phyloP scores from a whole-genome alignment of 1,140 invertebrate genomes.

The Neoseiulus cucumeris region DNA sequence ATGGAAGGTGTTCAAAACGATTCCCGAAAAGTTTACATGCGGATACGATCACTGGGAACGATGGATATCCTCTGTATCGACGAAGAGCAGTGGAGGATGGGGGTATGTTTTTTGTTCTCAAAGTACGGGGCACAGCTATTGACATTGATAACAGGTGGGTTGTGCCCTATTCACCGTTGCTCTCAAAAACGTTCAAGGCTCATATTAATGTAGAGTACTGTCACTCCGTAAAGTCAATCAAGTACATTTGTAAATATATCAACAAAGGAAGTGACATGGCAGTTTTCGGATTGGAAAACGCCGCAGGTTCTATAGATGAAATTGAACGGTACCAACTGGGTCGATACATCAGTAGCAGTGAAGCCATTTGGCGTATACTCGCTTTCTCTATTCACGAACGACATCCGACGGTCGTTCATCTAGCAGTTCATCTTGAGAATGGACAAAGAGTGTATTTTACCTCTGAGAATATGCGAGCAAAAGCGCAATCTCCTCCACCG shows the following conservation, averaged over 20 bases:
- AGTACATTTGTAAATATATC: slow-evolving; percentile 22
- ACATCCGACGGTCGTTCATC: slow-evolving; percentile 17
- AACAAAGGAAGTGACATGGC: slow-evolving; percentile 20
- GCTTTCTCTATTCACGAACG: slow-evolving; percentile 19
- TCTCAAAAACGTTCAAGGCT: slow-evolving; percentile 17
- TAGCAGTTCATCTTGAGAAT: slow-evolving; percentile 23
- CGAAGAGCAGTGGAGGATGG: slow-evolving; percentile 18
- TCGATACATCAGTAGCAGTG: slow-evolving; percentile 20
- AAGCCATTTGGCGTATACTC: slow-evolving; percentile 22
- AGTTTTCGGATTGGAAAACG: slow-evolving; percentile 19
- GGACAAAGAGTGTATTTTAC: slow-evolving; percentile 18
- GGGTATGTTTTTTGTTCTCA: not conserved
- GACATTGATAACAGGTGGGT: slow-evolving; percentile 21
- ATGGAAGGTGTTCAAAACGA: slow-evolving; percentile 29
- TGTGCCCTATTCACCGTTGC: slow-evolving; percentile 19
- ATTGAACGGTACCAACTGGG: slow-evolving; percentile 17
- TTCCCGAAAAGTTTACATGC: slow-evolving; percentile 24
- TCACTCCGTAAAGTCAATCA: slow-evolving; percentile 19
- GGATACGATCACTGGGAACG: slow-evolving; percentile 26
- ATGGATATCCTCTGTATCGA: slow-evolving; percentile 29
- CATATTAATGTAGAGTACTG: slow-evolving; percentile 23
- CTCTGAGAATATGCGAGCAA: slow-evolving; percentile 8
- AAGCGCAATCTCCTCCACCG: slow-evolving; percentile 2
- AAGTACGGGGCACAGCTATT: slow-evolving; percentile 6
- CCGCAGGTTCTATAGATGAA: slow-evolving; percentile 19